A percentile compares a stretch with the other conserved stretches of the same genome.
phyloP scores from a whole-genome alignment of 2,797 vertebrate species.

The Liasis olivaceus region DNA sequence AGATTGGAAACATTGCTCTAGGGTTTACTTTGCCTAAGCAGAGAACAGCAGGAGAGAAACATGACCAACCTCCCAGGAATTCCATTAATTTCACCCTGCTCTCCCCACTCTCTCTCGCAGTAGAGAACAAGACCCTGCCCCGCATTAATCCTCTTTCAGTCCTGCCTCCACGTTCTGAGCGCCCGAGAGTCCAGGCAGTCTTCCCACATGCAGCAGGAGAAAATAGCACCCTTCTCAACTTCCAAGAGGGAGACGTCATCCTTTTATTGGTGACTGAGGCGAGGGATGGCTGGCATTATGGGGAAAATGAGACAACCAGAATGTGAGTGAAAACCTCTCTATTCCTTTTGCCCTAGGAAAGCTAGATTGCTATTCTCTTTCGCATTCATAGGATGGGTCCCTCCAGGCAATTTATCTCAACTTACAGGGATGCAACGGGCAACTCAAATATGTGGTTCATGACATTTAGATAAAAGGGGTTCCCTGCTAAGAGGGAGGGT shows the following conservation, averaged over 20 bases:
- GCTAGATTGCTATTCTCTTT: background rate
- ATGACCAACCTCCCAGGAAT: background rate
- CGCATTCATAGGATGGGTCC: background rate
- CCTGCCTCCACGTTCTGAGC: slow-evolving; percentile 84
- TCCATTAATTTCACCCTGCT: background rate
- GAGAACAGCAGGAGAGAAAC: background rate
- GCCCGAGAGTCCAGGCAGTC: slow-evolving; percentile 86
- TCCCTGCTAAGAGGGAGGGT: background rate
- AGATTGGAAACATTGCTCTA: background rate
- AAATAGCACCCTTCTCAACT: slow-evolving; percentile 91
- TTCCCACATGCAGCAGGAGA: slow-evolving; percentile 89
- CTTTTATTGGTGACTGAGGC: slow-evolving; percentile 90
- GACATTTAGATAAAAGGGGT: background rate
- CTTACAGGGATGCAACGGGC: background rate
- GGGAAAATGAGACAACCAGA: slow-evolving; percentile 88
- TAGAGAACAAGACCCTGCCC: slow-evolving; percentile 89
- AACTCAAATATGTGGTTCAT: background rate
- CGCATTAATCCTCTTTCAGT: slow-evolving; percentile 90
- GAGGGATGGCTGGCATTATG: slow-evolving; percentile 91
- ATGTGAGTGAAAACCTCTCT: slow-evolving; percentile 75
- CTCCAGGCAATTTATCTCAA: background rate
- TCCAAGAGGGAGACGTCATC: slow-evolving; percentile 86
- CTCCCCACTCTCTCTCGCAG: slow-evolving; percentile 57
- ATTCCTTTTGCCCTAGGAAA: background rate
- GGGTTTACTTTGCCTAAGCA: background rate